Evolutionary conservation across 2,888 invertebrate genomes (phyloP), one percentile per base, ranked within the genome.

Genomic region (Aproaerema taeniolella): DNA sequence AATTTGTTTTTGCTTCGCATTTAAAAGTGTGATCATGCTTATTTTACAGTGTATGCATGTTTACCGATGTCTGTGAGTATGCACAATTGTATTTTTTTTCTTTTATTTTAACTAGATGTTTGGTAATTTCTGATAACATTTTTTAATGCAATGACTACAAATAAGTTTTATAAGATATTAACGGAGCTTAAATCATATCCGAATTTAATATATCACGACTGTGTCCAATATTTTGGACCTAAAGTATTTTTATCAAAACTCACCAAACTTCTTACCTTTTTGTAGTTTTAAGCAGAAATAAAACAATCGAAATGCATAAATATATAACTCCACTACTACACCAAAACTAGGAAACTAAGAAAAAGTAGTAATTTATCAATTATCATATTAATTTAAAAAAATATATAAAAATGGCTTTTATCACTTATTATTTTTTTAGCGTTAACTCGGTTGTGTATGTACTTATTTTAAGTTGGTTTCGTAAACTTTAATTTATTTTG

Each of bases 401-500:
- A 55, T 50, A 42, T 42, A 25, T 26, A 51, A 58, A 55, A 59
- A 57, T 53, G 55, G 66, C 67, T 70, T 68, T 67, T 65, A 60
- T 52, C 55, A 61, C 59, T 63, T 72, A 64, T 60, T 54, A 55
- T 64, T 65, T 58, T 57, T 71, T 71, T 67, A 74, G 68, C 61
- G 58, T 73, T 76, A 68, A 73, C 75, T 82, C 78, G 83, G 82
- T 86, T 86, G 81, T 85, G 86, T 87, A 78, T 85, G 85, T 89
- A 89, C 88, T 88, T 88, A 88, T 88, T 85, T 87, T 79, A 78
- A 75, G 71, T 76, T 74, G 65, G 62, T 73, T 75, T 72, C 65
- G 53, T 60, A 53, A 55, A 46, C 40, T 51, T 47, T 66, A 58
- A 71, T 72, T 76, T 69, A 63, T 74, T 67, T 72, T 70, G 58